Base-by-base conservation (phyloP, 2,888 invertebrate genomes). In the Sarcophaga variegata region DNA sequence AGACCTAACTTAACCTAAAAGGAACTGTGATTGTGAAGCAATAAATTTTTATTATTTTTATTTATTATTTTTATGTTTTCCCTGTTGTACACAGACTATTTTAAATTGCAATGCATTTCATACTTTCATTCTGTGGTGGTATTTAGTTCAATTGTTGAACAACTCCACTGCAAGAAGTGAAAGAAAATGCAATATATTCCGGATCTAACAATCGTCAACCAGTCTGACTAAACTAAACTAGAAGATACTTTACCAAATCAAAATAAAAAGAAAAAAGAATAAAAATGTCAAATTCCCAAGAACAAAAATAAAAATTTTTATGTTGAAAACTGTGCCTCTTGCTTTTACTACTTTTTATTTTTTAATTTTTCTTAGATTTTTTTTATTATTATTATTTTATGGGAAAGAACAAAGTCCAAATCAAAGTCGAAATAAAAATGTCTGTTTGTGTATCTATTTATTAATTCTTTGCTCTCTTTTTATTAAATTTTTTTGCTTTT, bases 351-450 rank as follows among this genome's bases (percentile, higher is more conserved):
- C 14, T 14, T 54, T 54, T 54, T 14, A 14, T 49, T 12, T 54
- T 54, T 4, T 4, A 4, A 14, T 17, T 54, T 54, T 17, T 54
- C 17, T 54, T 8, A 71, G 4, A 71, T 3, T 59, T 17, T 54
- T 6, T 17, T 70, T 54, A 25, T n/a, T 22, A 22, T 70, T 70
- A 14, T 70, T 54, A 10, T 37, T 37, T 37, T 10, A 37, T 37
- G 8, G 0, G 54, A 54, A 71, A 71, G 54, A 27, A 54, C 70
- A 71, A 80, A 80, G 71, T 80, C 79, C 79, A 80, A 62, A 64
- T 71, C 22, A 80, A 54, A 49, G 20, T 12, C 2, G 54, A 63
- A 17, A 64, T 80, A 49, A 54, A 54, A 25, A 49, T 14, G 12
- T 54, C 54, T 54, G 54, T 54, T 14, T 54, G 17, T 54, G 14